Base-by-base conservation (phyloP, 2,888 invertebrate species). In the Hirtodrosophila alboralis region DNA sequence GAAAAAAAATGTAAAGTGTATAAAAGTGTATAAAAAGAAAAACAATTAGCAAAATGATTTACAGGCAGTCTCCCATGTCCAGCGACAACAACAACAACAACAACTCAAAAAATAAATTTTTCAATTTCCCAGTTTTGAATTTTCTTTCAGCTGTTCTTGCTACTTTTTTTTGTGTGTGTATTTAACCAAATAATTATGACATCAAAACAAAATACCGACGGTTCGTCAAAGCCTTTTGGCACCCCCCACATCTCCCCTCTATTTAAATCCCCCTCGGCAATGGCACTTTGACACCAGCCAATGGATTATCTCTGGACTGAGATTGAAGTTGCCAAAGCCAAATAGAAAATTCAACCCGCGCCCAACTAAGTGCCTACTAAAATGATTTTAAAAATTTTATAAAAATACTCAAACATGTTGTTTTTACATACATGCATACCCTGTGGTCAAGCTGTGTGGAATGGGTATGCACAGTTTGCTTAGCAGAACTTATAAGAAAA, bases 1-100 rank as follows among this genome's bases (percentile, higher is more conserved):
- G 48, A 47, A 51, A 61, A 54, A 54, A 28, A 28, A 27, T 33
- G 10, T 38, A 62, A 53, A 68, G 41, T 72, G 45, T 48, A 21
- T 63, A 53, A 68, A 37, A 67, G 45, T 48, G 14, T 63, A 59
- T 64, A 69, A 58, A 66, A 60, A 58, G 72, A 75, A 75, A 66
- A 75, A 85, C 84, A 79, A 79, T 79, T 79, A 79, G 85, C 79
- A 62, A 85, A 69, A 72, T 83, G 85, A 85, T 79, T 85, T 79
- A 85, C 79, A 83, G 40, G 79, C 83, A 81, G 61, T 54, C 85
- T 84, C 83, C 85, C 83, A 84, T 83, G 72, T 75, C 72, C 74
- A 65, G 48, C 45, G 28, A 44, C 57, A 36, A 36, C 53, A 56
- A 26, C 57, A 48, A 31, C 51, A 48, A 28, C 33, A 43, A 48